Conservation (phyloP, 2,888 invertebrate species). For the Ectemnius cavifrons region DNA sequence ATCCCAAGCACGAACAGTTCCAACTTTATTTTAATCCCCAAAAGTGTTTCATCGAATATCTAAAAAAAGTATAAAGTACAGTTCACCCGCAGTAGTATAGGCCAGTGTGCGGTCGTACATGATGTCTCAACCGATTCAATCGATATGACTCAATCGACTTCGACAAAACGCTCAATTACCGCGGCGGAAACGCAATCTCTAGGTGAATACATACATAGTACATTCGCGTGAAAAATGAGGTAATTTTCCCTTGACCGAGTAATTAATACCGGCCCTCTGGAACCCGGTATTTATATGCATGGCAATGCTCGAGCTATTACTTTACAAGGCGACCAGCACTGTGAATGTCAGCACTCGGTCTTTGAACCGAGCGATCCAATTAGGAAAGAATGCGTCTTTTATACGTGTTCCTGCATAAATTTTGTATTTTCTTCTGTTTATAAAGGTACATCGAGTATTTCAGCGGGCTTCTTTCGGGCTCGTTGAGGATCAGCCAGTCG, state of each 20-base stretch:
- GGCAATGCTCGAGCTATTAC: constrained; percentile 19
- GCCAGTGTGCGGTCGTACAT: no score
- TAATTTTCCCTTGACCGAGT: constrained; percentile 34
- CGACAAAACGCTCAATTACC: no score
- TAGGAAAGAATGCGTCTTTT: background rate
- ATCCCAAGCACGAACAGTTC: constrained; percentile 49
- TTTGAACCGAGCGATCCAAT: background rate
- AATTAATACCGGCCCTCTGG: constrained; percentile 10
- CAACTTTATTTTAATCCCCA: constrained; percentile 20
- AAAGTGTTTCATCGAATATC: no score
- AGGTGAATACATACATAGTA: no score
- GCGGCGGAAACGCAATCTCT: no score
- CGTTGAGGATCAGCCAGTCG: constrained; percentile 92
- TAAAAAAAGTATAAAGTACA: no score
- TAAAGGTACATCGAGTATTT: constrained; percentile 94
- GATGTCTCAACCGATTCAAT: background rate
- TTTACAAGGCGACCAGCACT: background rate
- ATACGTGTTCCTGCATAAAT: constrained; percentile 46
- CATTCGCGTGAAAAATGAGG: no score
- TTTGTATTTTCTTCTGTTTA: no score
- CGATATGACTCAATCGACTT: background rate
- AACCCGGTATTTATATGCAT: constrained; percentile 3
- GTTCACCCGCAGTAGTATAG: no score
- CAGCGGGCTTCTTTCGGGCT: constrained; percentile 92
- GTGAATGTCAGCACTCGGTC: background rate